Evolutionary conservation across 1,140 invertebrate genomes (phyloP).

Genomic region (Sarcophaga bullata): DNA sequence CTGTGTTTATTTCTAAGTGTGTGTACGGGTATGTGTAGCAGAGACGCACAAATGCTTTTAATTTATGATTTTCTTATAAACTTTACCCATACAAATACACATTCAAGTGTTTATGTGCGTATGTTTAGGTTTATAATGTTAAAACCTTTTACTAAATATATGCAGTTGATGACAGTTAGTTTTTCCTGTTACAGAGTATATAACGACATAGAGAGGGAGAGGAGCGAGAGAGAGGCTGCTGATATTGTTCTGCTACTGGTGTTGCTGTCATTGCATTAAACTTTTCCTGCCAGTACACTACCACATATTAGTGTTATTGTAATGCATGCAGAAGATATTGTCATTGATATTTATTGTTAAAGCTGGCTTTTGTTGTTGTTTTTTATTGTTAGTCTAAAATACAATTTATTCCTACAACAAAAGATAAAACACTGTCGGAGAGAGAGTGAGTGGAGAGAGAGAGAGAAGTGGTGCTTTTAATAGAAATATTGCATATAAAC

Average conservation of each 20-base stretch:
- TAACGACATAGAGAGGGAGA: not conserved
- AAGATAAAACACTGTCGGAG: too few relatives aligned
- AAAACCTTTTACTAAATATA: not conserved
- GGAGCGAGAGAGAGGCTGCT: not conserved
- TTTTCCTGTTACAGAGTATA: not conserved
- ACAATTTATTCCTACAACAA: not conserved
- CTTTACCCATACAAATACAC: not conserved
- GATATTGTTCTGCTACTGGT: not conserved
- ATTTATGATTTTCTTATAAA: constrained; percentile 35
- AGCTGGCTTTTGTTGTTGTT: constrained; percentile 28
- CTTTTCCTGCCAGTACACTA: not conserved
- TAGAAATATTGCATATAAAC: not conserved
- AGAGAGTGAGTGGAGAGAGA: not conserved
- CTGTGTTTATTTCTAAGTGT: too few relatives aligned
- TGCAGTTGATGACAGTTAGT: not conserved
- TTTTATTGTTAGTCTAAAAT: not conserved
- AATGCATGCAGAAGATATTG: constrained; percentile 4
- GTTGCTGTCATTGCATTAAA: not conserved
- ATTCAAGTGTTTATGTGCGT: not conserved
- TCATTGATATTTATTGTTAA: constrained; percentile 24
- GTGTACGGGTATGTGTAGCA: too few relatives aligned
- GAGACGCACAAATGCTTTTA: constrained; percentile 12
- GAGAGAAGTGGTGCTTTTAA: not conserved
- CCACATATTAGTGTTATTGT: not conserved
- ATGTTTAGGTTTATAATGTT: not conserved